Conservation (phyloP, 2,797 vertebrate species). For the Sarcophilus harrisii region DNA sequence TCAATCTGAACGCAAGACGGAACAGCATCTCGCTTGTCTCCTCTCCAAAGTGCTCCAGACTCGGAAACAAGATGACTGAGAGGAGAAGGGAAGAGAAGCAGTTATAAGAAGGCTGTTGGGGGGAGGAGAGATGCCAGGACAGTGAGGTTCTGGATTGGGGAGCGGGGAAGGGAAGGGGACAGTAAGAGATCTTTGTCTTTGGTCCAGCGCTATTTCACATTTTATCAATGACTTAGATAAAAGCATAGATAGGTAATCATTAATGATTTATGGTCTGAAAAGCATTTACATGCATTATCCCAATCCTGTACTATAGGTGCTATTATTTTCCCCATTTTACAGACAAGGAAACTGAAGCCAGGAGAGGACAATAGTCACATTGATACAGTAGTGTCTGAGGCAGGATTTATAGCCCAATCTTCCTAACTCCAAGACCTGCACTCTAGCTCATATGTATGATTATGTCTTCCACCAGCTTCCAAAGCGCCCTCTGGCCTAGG, state of each 20-base stretch:
- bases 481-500: neutral
- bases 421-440: neutral
- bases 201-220: neutral
- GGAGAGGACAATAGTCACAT: neutral
- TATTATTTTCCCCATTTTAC: neutral
- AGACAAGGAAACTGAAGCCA: neutral
- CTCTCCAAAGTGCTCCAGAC: neutral
- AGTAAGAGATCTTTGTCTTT: neutral
- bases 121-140: neutral
- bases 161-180: neutral
- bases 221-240: neutral
- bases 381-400: neutral
- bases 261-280: neutral
- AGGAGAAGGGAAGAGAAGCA: constrained; percentile 38
- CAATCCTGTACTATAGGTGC: neutral
- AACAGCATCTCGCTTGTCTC: constrained; percentile 57
- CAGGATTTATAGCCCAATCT: neutral
- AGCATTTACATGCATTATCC: neutral
- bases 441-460: neutral
- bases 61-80: neutral
- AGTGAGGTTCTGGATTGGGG: neutral
- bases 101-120: constrained; percentile 48
- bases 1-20: constrained; percentile 8
- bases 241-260: neutral
- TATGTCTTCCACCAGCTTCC: neutral